These are phyloP conservation scores for Vidua chalybeata DNA, from an alignment of 2,113 vertebrate species.

Conservation along the genomic window DNA sequence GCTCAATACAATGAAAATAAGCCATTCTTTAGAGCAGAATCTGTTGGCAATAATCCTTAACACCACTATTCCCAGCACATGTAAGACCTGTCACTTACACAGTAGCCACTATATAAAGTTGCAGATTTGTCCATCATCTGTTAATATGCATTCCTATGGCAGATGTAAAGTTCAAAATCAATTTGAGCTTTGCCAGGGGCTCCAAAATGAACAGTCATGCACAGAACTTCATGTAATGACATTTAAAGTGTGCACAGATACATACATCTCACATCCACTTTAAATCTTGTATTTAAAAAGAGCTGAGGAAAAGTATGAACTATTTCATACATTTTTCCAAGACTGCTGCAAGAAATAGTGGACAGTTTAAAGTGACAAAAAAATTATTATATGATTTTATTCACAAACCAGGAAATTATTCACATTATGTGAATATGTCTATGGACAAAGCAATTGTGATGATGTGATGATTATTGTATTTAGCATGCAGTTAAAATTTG, in stretches of 20 bases:
- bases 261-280: not conserved
- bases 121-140: not conserved
- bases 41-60: not conserved
- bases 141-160: not conserved
- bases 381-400: not conserved
- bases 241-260: not conserved
- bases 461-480: not conserved
- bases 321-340: not conserved
- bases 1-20: not conserved
- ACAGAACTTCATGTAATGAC: not conserved
- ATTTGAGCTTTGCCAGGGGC: not conserved
- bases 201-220: not conserved
- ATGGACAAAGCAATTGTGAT: not conserved
- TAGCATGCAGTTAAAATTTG: constrained; percentile 6
- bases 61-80: not conserved
- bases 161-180: constrained; percentile 6
- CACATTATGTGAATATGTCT: not conserved
- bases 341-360: not conserved
- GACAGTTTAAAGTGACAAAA: not conserved
- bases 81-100: not conserved
- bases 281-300: constrained; percentile 8
- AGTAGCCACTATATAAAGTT: not conserved
- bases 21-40: not conserved
- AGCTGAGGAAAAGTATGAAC: not conserved
- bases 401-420: not conserved